Evolutionary conservation across 2,888 invertebrate genomes (phyloP).

Genomic region (Ischnus inquisitorius): DNA sequence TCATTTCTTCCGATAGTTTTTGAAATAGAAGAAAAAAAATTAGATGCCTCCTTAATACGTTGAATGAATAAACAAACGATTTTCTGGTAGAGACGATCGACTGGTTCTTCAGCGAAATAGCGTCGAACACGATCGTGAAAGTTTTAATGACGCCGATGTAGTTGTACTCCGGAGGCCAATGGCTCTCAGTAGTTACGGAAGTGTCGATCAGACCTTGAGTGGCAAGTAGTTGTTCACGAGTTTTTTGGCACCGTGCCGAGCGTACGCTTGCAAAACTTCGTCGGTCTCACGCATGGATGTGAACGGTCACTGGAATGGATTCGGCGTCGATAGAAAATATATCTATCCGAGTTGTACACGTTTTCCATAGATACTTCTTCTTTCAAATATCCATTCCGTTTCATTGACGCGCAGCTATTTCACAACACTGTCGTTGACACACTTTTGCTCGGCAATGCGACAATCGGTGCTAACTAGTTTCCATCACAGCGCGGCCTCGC

Average conservation of each 20-base stretch:
- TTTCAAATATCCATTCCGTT: not conserved
- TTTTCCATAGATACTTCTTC: not conserved
- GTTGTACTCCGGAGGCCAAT: not conserved
- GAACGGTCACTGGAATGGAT: no score
- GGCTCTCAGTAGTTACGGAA: constrained; percentile 15
- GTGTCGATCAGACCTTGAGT: constrained; percentile 10
- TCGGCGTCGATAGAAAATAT: not conserved
- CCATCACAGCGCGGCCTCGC: not conserved
- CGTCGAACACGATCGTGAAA: not conserved
- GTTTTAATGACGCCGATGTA: not conserved
- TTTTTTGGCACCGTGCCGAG: constrained; percentile 2
- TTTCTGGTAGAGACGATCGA: no score
- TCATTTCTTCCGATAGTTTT: no score
- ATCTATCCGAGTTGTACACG: not conserved
- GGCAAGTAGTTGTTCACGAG: not conserved
- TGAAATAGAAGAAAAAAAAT: no score
- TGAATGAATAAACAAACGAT: no score
- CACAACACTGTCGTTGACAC: constrained; percentile 23
- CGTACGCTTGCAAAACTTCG: constrained; percentile 9
- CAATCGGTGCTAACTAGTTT: constrained; percentile 29
- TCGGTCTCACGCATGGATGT: not conserved
- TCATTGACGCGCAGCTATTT: constrained; percentile 16
- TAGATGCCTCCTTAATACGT: no score
- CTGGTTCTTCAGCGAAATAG: not conserved
- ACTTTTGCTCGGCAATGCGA: constrained; percentile 39